Evolutionary conservation across 2,113 vertebrate species (phyloP).

Genomic region (Erythrolamprus reginae): DNA sequence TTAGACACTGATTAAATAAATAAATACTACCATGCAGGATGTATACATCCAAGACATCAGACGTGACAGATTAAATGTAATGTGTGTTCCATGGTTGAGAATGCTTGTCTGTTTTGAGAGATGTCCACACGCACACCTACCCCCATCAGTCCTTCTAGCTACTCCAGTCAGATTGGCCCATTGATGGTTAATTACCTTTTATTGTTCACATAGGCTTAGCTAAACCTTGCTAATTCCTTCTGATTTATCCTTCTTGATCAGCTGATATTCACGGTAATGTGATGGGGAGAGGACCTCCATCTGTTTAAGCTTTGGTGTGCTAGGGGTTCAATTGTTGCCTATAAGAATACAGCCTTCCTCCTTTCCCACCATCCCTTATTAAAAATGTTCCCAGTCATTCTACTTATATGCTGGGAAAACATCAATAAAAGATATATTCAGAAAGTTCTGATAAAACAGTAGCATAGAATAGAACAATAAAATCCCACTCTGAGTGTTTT

Average conservation of each 20-base stretch:
- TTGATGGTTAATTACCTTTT: conserved; percentile 21
- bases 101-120: background rate
- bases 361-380: background rate
- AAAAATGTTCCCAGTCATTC: background rate
- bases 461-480: background rate
- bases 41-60: background rate
- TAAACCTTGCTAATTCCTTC: conserved; percentile 32
- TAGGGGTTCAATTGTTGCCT: conserved; percentile 4
- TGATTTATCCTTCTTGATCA: background rate
- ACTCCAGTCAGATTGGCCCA: background rate
- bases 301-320: background rate
- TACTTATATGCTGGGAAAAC: background rate
- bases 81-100: background rate
- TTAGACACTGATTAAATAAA: background rate
- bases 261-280: background rate
- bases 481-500: background rate
- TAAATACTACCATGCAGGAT: background rate
- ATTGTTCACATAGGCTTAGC: conserved; percentile 17
- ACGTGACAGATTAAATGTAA: background rate
- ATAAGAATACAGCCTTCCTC: background rate
- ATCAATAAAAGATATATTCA: background rate
- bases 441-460: background rate
- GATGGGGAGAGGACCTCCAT: conserved; percentile 11
- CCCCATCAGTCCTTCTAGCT: background rate
- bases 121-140: background rate